Percentiles rank a stretch among this genome's conserved stretches.
These are phyloP conservation scores for Agrotis exclamationis DNA, from an alignment of 2,888 invertebrate species.

Conservation along the genomic window DNA sequence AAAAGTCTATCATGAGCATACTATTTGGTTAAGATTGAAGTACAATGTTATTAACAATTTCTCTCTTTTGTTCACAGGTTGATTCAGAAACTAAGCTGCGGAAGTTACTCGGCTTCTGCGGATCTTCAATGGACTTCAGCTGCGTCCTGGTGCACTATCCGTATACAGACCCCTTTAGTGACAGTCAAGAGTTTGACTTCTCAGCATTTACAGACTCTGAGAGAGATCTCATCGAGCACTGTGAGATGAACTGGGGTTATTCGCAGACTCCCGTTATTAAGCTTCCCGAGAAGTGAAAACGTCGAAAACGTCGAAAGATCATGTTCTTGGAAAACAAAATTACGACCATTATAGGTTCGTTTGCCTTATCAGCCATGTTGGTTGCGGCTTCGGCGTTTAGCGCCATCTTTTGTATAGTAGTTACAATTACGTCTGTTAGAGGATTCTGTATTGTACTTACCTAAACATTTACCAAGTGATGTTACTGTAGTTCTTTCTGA, in stretches of 20 bases:
- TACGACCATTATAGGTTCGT: constrained; percentile 44
- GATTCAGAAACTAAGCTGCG: constrained; percentile 90
- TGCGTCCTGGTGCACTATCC: constrained; percentile 91
- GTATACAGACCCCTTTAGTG: constrained; percentile 86
- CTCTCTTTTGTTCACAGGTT: constrained; percentile 87
- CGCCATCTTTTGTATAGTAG: constrained; percentile 79
- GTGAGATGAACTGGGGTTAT: constrained; percentile 92
- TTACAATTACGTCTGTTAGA: constrained; percentile 57
- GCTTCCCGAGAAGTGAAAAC: constrained; percentile 92
- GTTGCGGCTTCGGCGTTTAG: constrained; percentile 76
- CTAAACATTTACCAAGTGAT: constrained; percentile 48
- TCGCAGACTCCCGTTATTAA: constrained; percentile 92
- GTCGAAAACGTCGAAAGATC: constrained; percentile 50
- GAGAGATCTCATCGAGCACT: constrained; percentile 92
- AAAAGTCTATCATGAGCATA: neutral
- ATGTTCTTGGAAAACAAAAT: constrained; percentile 72
- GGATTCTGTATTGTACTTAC: constrained; percentile 46
- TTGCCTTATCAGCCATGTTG: constrained; percentile 57
- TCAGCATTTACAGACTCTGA: constrained; percentile 92
- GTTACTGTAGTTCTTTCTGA: constrained; percentile 48
- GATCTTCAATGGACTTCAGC: constrained; percentile 86
- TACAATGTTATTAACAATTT: constrained; percentile 58
- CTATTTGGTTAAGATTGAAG: constrained; percentile 2
- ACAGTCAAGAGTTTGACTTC: constrained; percentile 83
- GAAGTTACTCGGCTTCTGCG: constrained; percentile 86